Evolutionary conservation across 2,888 invertebrate species (phyloP).

Genomic region (Hipparchia semele): DNA sequence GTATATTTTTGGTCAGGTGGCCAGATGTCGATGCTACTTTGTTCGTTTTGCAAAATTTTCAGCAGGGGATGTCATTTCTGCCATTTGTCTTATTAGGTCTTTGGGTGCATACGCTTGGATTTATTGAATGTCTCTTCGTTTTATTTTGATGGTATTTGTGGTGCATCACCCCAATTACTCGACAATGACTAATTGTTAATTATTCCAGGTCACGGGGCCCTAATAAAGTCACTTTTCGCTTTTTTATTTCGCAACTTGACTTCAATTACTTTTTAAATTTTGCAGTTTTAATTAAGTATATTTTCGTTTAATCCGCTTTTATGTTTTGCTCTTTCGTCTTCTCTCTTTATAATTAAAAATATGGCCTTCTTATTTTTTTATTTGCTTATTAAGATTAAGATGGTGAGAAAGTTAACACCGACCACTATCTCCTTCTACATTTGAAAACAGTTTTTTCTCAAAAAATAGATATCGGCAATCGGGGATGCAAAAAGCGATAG

Average conservation of each 20-base stretch:
- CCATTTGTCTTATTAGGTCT: slow-evolving; percentile 69
- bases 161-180: slow-evolving; percentile 68
- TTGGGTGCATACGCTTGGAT: slow-evolving; percentile 56
- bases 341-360: too few relatives aligned
- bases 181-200: slow-evolving; percentile 69
- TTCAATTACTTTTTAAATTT: neutral
- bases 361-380: neutral
- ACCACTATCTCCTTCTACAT: neutral
- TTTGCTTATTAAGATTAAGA: neutral
- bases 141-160: slow-evolving; percentile 56
- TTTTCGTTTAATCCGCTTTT: too few relatives aligned
- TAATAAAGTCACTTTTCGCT: slow-evolving; percentile 2
- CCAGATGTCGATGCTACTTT: slow-evolving; percentile 71
- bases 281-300: slow-evolving; percentile 1
- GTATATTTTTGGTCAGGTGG: slow-evolving; percentile 77
- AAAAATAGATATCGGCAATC: slow-evolving; percentile 14
- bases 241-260: neutral
- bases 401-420: slow-evolving; percentile 6
- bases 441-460: slow-evolving; percentile 5
- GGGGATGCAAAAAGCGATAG: slow-evolving; percentile 21
- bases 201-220: neutral
- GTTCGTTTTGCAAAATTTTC: slow-evolving; percentile 64
- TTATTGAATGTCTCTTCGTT: slow-evolving; percentile 60
- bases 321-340: too few relatives aligned
- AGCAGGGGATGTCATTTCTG: slow-evolving; percentile 51